Conservation (phyloP, 2,797 vertebrate genomes). For the Ceyx erithaca region DNA sequence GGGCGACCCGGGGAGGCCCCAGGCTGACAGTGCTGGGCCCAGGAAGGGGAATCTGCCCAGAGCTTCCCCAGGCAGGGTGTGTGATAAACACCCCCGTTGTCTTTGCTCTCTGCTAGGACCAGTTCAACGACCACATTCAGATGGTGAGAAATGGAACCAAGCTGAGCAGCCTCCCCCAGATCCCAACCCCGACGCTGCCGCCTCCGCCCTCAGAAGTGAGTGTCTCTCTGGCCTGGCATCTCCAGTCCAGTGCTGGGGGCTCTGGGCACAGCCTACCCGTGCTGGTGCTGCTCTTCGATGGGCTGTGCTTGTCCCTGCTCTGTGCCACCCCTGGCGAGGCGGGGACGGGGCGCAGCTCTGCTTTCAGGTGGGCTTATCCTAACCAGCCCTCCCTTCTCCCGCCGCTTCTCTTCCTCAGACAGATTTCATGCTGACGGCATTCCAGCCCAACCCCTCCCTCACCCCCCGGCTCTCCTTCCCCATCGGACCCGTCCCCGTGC, state of each 20-base stretch:
- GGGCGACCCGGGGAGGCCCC: background rate
- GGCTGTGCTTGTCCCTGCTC: background rate
- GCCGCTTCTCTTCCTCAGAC: slow-evolving; percentile 71
- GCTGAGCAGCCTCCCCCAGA: slow-evolving; percentile 82
- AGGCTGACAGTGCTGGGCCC: background rate
- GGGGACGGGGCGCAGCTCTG: fast-evolving
- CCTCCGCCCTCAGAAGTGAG: slow-evolving; percentile 82
- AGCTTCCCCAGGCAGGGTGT: background rate
- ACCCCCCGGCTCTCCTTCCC: slow-evolving; percentile 78
- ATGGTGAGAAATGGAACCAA: slow-evolving; percentile 81
- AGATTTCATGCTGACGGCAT: slow-evolving; percentile 83
- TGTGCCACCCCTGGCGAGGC: fast-evolving
- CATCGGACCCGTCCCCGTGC: slow-evolving; percentile 77
- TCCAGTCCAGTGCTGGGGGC: background rate
- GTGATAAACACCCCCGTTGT: fast-evolving
- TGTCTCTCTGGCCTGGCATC: background rate
- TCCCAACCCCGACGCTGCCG: slow-evolving; percentile 78
- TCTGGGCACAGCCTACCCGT: background rate
- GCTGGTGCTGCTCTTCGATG: too few relatives aligned
- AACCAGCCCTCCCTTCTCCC: background rate
- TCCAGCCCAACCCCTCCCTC: slow-evolving; percentile 75
- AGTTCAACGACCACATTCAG: slow-evolving; percentile 82
- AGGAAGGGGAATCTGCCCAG: background rate
- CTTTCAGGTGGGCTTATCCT: background rate
- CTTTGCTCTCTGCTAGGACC: slow-evolving; percentile 69